These are phyloP conservation scores for Pseudomyrmex concolor DNA, from an alignment of 1,140 invertebrate genomes.

Conservation along the genomic window DNA sequence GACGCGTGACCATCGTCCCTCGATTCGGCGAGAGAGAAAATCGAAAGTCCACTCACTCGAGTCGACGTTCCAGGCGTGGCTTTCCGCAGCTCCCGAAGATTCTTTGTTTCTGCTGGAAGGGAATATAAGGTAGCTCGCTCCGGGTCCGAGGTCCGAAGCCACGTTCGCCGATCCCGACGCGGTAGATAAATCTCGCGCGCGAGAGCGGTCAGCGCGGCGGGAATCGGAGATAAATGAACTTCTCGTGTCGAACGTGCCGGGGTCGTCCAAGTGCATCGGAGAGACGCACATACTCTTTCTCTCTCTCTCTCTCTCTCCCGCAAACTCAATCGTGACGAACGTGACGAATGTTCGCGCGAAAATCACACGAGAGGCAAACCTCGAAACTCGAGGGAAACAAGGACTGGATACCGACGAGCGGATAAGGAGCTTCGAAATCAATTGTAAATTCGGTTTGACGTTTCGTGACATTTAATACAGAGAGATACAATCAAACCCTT, in stretches of 20 bases:
- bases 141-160: constrained; percentile 32
- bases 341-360: constrained; percentile 14
- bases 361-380: neutral
- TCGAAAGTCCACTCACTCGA: constrained; percentile 2
- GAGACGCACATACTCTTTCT: neutral
- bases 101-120: constrained; percentile 48
- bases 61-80: constrained; percentile 68
- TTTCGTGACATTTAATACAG: too few species aligned
- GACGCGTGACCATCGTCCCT: neutral
- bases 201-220: constrained; percentile 14
- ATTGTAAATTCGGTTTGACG: too few species aligned
- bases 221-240: constrained; percentile 61
- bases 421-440: too few species aligned
- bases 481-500: too few species aligned
- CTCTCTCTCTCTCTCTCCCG: neutral
- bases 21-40: constrained; percentile 18
- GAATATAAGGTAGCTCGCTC: constrained; percentile 17
- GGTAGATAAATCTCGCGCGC: constrained; percentile 49
- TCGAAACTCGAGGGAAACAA: neutral
- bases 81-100: constrained; percentile 49
- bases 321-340: constrained; percentile 21
- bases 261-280: constrained; percentile 1
- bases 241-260: constrained; percentile 38
- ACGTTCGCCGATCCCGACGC: constrained; percentile 44
- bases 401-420: neutral